These are phyloP conservation scores for Neogobius melanostomus DNA, from an alignment of 2,113 vertebrate genomes.

Conservation along the genomic window DNA sequence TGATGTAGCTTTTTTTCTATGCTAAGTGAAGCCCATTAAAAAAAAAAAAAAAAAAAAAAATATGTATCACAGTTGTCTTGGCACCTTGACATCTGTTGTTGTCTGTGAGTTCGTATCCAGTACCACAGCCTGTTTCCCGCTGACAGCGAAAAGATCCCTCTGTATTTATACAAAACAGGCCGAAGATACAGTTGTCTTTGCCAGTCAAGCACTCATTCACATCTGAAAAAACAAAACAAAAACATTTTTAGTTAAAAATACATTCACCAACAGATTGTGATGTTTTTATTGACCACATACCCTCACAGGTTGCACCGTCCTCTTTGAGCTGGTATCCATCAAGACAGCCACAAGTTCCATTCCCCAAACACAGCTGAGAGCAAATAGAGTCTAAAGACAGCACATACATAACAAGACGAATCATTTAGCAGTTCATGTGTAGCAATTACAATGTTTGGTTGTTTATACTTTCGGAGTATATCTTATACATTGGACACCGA, in stretches of 20 bases:
- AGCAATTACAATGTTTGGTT: too few species aligned
- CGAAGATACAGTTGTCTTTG: slow-evolving; percentile 79
- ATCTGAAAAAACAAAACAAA: slow-evolving; percentile 70
- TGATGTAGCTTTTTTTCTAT: too few species aligned
- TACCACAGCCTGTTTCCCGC: slow-evolving; percentile 86
- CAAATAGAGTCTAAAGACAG: slow-evolving; percentile 69
- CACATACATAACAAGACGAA: background rate
- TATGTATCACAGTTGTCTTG: background rate
- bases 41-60: background rate
- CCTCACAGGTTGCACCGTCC: slow-evolving; percentile 87
- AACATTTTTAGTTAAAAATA: background rate
- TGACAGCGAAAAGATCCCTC: slow-evolving; percentile 88
- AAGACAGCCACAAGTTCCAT: slow-evolving; percentile 83
- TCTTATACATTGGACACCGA: background rate
- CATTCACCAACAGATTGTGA: background rate
- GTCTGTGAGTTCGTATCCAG: slow-evolving; percentile 87
- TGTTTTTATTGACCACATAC: slow-evolving; percentile 62
- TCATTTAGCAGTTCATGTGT: too few species aligned
- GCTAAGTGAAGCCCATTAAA: too few species aligned
- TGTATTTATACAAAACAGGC: slow-evolving; percentile 86
- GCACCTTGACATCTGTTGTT: slow-evolving; percentile 87
- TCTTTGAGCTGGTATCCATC: slow-evolving; percentile 83
- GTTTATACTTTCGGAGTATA: too few species aligned
- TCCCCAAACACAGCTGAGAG: slow-evolving; percentile 83
- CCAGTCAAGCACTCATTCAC: slow-evolving; percentile 86